phyloP scores from a whole-genome alignment of 1,140 invertebrate genomes.

The Ooceraea biroi region DNA sequence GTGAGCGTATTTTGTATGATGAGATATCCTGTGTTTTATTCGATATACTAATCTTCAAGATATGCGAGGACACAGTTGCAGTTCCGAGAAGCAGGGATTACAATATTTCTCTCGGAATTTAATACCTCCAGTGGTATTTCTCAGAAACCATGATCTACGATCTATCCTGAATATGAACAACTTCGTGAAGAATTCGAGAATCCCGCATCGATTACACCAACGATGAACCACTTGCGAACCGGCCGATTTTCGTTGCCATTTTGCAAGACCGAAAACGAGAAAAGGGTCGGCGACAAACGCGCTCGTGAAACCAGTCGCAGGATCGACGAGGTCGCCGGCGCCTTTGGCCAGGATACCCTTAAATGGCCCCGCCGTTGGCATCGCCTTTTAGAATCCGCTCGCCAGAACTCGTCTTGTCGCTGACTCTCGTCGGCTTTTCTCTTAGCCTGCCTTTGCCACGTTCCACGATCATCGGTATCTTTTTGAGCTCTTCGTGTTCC shows the following conservation, averaged over 20 bases:
- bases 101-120: neutral
- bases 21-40: neutral
- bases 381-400: conserved; percentile 80
- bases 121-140: neutral
- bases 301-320: conserved; percentile 82
- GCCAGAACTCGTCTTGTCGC: conserved; percentile 73
- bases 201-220: conserved; percentile 45
- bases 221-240: conserved; percentile 1
- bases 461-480: neutral
- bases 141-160: neutral
- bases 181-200: neutral
- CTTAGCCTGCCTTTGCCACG: conserved; percentile 28
- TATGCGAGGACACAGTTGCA: neutral
- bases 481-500: conserved; percentile 12
- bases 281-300: conserved; percentile 63
- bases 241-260: conserved; percentile 58
- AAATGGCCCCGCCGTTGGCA: conserved; percentile 79
- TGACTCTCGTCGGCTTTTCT: conserved; percentile 52
- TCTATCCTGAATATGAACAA: neutral
- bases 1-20: too few relatives aligned
- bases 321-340: conserved; percentile 78
- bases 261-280: conserved; percentile 63
- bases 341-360: conserved; percentile 82
- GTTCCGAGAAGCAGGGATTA: neutral
- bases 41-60: conserved; percentile 1